These are phyloP conservation scores for Mustela lutreola DNA, from an alignment of 2,113 vertebrate species.

Conservation along the genomic window DNA sequence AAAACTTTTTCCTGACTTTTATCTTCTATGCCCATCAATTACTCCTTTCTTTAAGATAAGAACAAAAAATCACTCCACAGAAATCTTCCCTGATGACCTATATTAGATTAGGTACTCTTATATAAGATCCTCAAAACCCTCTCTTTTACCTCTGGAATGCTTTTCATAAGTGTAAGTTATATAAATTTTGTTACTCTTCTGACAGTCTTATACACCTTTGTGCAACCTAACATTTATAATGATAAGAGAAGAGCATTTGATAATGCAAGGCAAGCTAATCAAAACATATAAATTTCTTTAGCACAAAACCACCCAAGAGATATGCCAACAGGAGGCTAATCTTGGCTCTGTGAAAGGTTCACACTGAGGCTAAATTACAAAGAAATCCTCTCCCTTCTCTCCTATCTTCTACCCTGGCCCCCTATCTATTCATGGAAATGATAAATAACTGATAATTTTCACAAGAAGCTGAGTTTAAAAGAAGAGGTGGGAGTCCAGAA, in stretches of 20 bases:
- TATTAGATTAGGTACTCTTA: background rate
- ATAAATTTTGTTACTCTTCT: background rate
- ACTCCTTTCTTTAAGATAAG: background rate
- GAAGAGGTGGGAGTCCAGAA: background rate
- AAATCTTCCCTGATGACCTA: background rate
- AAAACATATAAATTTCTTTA: conserved; percentile 34
- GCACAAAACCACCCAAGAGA: background rate
- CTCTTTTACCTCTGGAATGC: background rate
- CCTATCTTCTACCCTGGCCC: background rate
- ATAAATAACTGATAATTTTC: background rate
- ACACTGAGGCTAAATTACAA: background rate
- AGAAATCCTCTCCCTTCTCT: background rate
- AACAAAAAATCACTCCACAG: background rate
- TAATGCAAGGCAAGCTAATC: background rate
- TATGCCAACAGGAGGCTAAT: background rate
- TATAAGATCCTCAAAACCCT: background rate
- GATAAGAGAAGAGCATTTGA: background rate
- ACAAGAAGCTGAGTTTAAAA: background rate
- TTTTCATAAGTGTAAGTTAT: background rate
- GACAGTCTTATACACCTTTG: background rate
- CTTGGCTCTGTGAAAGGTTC: background rate
- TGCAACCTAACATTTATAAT: background rate
- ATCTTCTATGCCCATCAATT: background rate
- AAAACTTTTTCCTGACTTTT: background rate
- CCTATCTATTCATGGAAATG: background rate